A percentile compares a stretch with the other conserved stretches of the same genome.
These are phyloP conservation scores for Penaeus vannamei DNA, from an alignment of 1,140 invertebrate species.

Conservation along the genomic window DNA sequence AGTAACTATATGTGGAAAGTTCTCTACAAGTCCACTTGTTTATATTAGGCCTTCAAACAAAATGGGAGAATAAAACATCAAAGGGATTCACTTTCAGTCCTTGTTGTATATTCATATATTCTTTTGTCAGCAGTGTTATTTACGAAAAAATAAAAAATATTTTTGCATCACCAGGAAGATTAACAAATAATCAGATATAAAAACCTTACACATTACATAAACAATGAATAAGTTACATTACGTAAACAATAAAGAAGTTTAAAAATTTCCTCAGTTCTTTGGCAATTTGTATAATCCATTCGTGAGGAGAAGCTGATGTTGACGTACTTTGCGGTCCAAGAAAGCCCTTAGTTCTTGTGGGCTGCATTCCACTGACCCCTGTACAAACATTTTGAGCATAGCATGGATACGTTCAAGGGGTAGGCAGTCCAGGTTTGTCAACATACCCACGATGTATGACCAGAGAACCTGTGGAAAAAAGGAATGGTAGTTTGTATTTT, in stretches of 20 bases:
- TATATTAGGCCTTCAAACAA: too few relatives aligned
- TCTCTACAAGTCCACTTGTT: too few relatives aligned
- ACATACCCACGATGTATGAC: constrained; percentile 97
- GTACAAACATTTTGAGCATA: constrained; percentile 97
- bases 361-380: constrained; percentile 88
- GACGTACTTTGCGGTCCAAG: constrained; percentile 92
- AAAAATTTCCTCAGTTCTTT: constrained; percentile 72
- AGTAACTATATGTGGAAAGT: too few relatives aligned
- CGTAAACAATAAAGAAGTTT: neutral
- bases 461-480: constrained; percentile 82
- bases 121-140: too few relatives aligned
- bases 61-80: too few relatives aligned
- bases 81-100: too few relatives aligned
- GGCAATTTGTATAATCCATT: constrained; percentile 90
- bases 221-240: neutral
- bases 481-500: too few relatives aligned
- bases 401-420: constrained; percentile 95
- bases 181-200: too few relatives aligned
- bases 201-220: neutral
- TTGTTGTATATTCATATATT: too few relatives aligned
- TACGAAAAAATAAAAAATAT: too few relatives aligned
- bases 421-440: constrained; percentile 94
- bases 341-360: constrained; percentile 90
- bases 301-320: constrained; percentile 87
- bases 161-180: too few relatives aligned